Conservation (phyloP, 2,888 invertebrate genomes). For the Terebella lapidaria region DNA sequence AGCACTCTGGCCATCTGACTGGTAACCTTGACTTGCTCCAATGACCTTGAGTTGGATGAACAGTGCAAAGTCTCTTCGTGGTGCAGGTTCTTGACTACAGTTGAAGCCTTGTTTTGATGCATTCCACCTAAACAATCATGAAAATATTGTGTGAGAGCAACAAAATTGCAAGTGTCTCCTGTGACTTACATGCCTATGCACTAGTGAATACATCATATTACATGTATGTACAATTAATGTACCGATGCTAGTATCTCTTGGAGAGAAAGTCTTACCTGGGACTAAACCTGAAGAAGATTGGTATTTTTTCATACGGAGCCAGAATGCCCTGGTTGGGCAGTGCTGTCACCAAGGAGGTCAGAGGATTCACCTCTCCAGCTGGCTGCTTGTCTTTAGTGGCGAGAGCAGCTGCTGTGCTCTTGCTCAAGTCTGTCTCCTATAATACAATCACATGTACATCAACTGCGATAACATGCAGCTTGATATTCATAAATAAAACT, state of each 20-base stretch:
- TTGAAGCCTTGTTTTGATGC: constrained; percentile 45
- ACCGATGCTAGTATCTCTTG: too few relatives aligned
- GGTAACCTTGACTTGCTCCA: constrained; percentile 38
- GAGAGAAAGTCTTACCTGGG: constrained; percentile 43
- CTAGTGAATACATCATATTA: too few relatives aligned
- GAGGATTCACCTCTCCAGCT: constrained; percentile 38
- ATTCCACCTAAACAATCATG: constrained; percentile 43
- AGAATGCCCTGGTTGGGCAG: constrained; percentile 51
- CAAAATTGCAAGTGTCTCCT: constrained; percentile 30
- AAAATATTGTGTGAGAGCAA: not conserved
- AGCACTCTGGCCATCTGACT: not conserved
- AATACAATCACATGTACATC: not conserved
- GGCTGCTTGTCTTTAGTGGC: not conserved
- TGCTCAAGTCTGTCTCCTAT: constrained; percentile 42
- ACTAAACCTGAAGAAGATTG: constrained; percentile 51
- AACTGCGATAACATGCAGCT: not conserved
- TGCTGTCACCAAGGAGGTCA: constrained; percentile 49
- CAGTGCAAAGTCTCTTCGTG: constrained; percentile 50
- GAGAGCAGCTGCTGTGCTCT: constrained; percentile 3
- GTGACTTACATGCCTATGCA: too few relatives aligned
- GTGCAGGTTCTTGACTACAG: constrained; percentile 38
- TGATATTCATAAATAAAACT: not conserved
- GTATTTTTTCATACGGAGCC: constrained; percentile 48
- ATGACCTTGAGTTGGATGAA: constrained; percentile 50
- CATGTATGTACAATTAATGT: too few relatives aligned